Evolutionary conservation across 64 coral and sea anemone species (phyloP).

Genomic region (Actinia tenebrosa): DNA sequence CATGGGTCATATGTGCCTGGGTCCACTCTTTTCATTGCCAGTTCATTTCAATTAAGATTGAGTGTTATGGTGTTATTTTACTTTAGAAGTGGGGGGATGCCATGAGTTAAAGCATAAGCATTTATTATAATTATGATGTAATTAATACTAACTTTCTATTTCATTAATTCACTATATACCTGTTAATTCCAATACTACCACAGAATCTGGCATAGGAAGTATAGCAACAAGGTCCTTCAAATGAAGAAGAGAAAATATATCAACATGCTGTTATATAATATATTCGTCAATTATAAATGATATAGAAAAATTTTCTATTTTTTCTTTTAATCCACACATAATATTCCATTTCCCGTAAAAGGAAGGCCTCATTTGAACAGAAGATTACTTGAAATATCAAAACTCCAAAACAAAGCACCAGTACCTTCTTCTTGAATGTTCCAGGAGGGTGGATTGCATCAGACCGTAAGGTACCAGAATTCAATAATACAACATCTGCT

Average conservation of each 20-base stretch:
- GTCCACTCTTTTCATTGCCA: too few species aligned
- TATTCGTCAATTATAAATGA: too few species aligned
- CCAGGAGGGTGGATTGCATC: constrained; percentile 75
- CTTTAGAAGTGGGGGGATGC: too few species aligned
- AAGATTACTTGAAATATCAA: too few species aligned
- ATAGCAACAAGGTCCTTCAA: constrained; percentile 75
- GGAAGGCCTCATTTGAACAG: too few species aligned
- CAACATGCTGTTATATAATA: not conserved
- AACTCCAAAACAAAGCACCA: not conserved
- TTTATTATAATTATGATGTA: too few species aligned
- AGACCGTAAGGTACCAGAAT: constrained; percentile 94
- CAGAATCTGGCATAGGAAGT: constrained; percentile 82
- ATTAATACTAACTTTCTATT: too few species aligned
- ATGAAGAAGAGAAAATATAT: not conserved
- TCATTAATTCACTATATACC: constrained; percentile 13
- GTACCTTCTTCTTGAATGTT: constrained; percentile 91
- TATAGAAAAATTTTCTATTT: not conserved
- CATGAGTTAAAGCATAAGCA: too few species aligned
- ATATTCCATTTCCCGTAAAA: not conserved
- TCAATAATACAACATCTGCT: constrained; percentile 80
- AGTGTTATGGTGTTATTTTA: too few species aligned
- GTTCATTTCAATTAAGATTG: too few species aligned
- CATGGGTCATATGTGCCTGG: too few species aligned
- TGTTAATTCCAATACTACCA: constrained; percentile 76
- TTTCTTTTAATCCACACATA: not conserved